Percentiles rank a stretch among this genome's conserved stretches.
These are phyloP conservation scores for Sarcophilus harrisii DNA, from an alignment of 2,797 vertebrate species.

Conservation along the genomic window DNA sequence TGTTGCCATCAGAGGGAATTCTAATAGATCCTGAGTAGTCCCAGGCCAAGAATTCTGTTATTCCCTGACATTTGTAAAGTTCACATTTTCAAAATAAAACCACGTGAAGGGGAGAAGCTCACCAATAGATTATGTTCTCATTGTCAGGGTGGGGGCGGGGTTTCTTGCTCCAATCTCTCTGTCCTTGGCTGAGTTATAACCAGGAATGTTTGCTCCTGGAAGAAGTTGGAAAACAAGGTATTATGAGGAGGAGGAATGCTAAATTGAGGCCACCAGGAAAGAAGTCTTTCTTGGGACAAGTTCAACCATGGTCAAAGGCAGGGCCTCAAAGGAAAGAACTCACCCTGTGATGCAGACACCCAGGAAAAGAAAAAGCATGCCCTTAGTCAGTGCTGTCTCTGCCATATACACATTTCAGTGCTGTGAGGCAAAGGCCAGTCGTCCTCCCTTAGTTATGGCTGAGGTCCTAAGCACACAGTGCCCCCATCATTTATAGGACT, in stretches of 20 bases:
- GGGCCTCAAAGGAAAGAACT: neutral
- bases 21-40: conserved; percentile 80
- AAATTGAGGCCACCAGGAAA: neutral
- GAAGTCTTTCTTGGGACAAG: neutral
- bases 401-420: neutral
- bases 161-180: conserved; percentile 1
- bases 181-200: conserved; percentile 38
- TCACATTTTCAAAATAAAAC: conserved; percentile 85
- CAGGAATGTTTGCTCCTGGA: neutral
- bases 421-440: neutral
- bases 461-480: neutral
- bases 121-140: neutral
- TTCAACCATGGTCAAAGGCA: neutral
- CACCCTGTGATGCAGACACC: neutral
- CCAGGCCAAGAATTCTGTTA: conserved; percentile 77
- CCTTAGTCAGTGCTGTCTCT: neutral
- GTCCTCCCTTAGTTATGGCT: neutral
- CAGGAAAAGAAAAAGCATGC: neutral
- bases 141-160: neutral
- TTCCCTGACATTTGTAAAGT: conserved; percentile 87
- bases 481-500: neutral
- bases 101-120: conserved; percentile 43
- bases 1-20: conserved; percentile 70
- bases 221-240: neutral
- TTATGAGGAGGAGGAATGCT: neutral